A percentile compares a stretch with the other conserved stretches of the same genome.
Evolutionary conservation across 2,113 vertebrate genomes (phyloP).

Genomic region (Arizona elegans): DNA sequence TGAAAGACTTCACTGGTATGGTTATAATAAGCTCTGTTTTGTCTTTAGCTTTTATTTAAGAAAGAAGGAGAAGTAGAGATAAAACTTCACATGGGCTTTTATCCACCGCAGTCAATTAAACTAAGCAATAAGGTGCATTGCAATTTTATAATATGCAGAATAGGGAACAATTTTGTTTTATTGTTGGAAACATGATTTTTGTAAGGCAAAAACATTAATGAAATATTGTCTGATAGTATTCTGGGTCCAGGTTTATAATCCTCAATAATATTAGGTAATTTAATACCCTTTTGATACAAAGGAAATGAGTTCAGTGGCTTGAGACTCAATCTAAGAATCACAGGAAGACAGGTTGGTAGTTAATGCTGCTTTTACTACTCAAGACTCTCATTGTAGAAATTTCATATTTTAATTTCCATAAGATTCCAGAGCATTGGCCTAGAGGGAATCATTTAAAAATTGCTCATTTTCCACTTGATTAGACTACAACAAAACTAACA

Average conservation of each 20-base stretch:
- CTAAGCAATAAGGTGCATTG: background rate
- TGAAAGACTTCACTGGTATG: background rate
- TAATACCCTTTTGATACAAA: conserved; percentile 25
- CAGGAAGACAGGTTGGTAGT: conserved; percentile 32
- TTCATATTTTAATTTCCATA: conserved; percentile 44
- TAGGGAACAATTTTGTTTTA: conserved; percentile 28
- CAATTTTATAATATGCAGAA: background rate
- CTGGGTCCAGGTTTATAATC: conserved; percentile 35
- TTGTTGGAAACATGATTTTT: conserved; percentile 2
- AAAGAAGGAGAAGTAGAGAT: conserved; percentile 10
- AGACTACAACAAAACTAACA: conserved; percentile 48
- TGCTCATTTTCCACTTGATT: conserved; percentile 47
- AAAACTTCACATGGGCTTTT: background rate
- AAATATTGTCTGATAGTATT: conserved; percentile 8
- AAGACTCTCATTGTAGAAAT: conserved; percentile 12
- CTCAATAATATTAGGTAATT: conserved; percentile 28
- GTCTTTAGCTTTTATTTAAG: conserved; percentile 2
- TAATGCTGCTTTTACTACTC: conserved; percentile 21
- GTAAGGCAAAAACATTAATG: conserved; percentile 20
- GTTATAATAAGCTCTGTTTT: background rate
- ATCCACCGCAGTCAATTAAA: background rate
- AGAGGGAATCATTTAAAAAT: conserved; percentile 50
- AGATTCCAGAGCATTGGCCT: conserved; percentile 20
- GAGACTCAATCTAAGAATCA: conserved; percentile 15
- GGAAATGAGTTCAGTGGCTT: conserved; percentile 40